Base-by-base conservation (phyloP, 2,797 vertebrate genomes). In the Malacoctenus gilli region DNA sequence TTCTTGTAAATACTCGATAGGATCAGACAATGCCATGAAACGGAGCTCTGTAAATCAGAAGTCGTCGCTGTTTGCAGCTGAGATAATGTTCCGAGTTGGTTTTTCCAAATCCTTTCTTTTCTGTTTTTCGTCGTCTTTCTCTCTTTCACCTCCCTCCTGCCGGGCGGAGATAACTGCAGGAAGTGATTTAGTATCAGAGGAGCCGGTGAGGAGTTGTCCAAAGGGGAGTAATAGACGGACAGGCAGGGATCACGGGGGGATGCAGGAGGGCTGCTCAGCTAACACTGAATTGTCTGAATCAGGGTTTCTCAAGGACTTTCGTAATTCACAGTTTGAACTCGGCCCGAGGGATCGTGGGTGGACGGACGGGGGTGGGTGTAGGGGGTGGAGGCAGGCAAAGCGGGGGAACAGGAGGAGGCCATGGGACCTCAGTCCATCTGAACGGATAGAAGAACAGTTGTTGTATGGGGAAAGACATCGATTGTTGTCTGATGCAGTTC, bases 241-340 rank as follows among this genome's bases (percentile, higher is more conserved):
- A 28, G 78, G 51, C 35, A 34, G 64, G 71, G 80, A 68, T 83
- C 70, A 66, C 59, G 11, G 41, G 47, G 48, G 57, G 60, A 75
- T 14, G 25, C 22, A 16, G 71, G 67, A 62, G 59, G 67, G 72
- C 70, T 16, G 43, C 12, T 8, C 65, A 30, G 75, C 70, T 70
- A 62, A 72, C 71, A 63, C 19, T 5, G 37, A 72, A 75, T 62
- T 36, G 39, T 86, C 85, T 80, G 80, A 84, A 77, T 86, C 59
- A 71, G 85, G 82, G 50, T 70, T 83, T 88, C 77, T 89, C 79
- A 81, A 88, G 84, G 87, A 85, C 85, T 87, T 82, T 19, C 66
- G 74, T 80, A 78, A 85, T 85, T 86, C 72, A 50, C 67, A 50
- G 61, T 75, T 79, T 88, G 77, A 84, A 85, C 69, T 75, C 44